Evolutionary conservation across 2,113 vertebrate genomes (phyloP).

Genomic region (Upupa epops): DNA sequence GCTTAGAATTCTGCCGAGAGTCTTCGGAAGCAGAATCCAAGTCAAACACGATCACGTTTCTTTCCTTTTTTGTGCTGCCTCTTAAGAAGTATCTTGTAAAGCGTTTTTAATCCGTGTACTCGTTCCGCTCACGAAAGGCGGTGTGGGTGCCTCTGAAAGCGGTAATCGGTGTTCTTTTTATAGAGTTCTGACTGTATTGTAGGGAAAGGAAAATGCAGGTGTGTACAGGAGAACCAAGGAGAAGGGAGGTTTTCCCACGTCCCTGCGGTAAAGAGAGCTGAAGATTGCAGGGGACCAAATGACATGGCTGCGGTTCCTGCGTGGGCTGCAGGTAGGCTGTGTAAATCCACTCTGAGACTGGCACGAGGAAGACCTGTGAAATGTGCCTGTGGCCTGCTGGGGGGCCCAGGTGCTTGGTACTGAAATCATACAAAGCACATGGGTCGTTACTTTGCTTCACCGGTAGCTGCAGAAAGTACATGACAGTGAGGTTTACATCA

Average conservation of each 20-base stretch:
- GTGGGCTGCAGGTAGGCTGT: not conserved
- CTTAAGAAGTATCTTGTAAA: constrained; percentile 26
- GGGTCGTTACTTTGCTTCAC: not conserved
- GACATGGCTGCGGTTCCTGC: not conserved
- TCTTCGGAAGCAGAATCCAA: constrained; percentile 12
- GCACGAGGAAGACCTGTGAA: not conserved
- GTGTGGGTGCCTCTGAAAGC: not conserved
- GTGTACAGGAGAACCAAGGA: not conserved
- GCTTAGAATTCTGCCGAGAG: not conserved
- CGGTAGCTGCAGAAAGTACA: not conserved
- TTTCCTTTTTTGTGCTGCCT: not conserved
- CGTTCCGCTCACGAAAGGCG: not conserved
- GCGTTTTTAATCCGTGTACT: not conserved
- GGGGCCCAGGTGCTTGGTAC: not conserved
- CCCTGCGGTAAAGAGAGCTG: not conserved
- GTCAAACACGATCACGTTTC: not conserved
- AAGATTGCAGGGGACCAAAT: not conserved
- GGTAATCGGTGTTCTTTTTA: not conserved
- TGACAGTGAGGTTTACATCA: not conserved
- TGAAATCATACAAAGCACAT: not conserved
- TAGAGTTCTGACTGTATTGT: not conserved
- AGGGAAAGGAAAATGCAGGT: not conserved
- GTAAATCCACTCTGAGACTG: not conserved
- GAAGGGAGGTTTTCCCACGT: not conserved
- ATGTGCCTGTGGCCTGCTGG: not conserved